These are phyloP conservation scores for Pyrochroa serraticornis DNA, from an alignment of 2,888 invertebrate genomes.

Conservation along the genomic window DNA sequence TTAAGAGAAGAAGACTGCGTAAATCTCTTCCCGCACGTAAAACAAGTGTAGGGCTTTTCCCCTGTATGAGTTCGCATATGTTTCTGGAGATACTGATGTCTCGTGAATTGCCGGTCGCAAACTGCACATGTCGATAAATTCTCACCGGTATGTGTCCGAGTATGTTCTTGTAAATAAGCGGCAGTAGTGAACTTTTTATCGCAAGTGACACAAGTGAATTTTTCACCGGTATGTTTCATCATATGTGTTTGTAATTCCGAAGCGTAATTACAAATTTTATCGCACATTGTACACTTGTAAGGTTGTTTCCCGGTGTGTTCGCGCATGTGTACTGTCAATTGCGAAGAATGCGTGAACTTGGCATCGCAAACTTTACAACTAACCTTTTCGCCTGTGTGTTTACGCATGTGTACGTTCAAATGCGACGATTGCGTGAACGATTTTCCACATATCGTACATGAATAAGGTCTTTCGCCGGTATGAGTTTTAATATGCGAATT, in stretches of 20 bases:
- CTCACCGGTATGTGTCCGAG: conserved; percentile 54
- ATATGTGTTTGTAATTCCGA: conserved; percentile 52
- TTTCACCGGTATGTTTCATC: conserved; percentile 53
- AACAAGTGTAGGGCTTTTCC: conserved; percentile 54
- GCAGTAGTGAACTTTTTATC: conserved; percentile 54
- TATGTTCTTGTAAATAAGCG: conserved; percentile 52
- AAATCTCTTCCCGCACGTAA: conserved; percentile 53
- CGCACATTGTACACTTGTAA: conserved; percentile 53
- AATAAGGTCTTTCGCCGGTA: conserved; percentile 67
- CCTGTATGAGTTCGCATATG: conserved; percentile 62
- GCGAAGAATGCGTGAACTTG: conserved; percentile 55
- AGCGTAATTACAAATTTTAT: conserved; percentile 53
- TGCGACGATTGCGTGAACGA: conserved; percentile 68
- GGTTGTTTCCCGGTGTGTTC: conserved; percentile 56
- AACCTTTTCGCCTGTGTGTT: conserved; percentile 64
- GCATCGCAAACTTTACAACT: conserved; percentile 51
- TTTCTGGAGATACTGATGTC: conserved; percentile 62
- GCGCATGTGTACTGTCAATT: conserved; percentile 54
- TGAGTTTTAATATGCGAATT: conserved; percentile 67
- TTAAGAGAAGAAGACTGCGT: conserved; percentile 54
- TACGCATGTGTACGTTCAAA: conserved; percentile 63
- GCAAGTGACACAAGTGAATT: conserved; percentile 51
- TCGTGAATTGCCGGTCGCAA: conserved; percentile 60
- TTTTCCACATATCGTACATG: conserved; percentile 64
- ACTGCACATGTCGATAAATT: conserved; percentile 55